phyloP scores from a whole-genome alignment of 2,888 invertebrate species.

The Rhagium mordax region DNA sequence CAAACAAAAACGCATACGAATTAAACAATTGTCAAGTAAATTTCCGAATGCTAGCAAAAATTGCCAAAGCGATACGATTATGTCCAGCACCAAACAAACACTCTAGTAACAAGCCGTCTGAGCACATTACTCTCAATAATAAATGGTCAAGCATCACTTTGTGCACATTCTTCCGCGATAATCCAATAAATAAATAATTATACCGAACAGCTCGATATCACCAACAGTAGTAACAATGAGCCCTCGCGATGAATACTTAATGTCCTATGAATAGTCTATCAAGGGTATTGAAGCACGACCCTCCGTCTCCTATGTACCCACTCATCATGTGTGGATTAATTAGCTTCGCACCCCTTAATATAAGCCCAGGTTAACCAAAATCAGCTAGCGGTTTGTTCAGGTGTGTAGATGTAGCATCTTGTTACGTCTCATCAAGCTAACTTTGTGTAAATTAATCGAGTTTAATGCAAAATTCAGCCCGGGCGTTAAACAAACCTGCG shows the following conservation, averaged over 20 bases:
- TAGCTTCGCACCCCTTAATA: constrained; percentile 17
- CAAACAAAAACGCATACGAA: too few species aligned
- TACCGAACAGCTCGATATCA: constrained; percentile 12
- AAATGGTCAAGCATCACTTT: background rate
- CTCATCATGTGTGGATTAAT: constrained; percentile 25
- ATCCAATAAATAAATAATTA: constrained; percentile 26
- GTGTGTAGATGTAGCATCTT: constrained; percentile 31
- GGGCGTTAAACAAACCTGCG: background rate
- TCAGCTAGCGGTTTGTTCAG: constrained; percentile 34
- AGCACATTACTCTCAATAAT: background rate
- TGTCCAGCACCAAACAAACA: background rate
- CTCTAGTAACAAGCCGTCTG: background rate
- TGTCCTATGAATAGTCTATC: constrained; percentile 42
- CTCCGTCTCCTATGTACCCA: constrained; percentile 8
- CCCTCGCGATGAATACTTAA: constrained; percentile 29
- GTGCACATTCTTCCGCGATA: background rate
- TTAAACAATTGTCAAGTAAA: too few species aligned
- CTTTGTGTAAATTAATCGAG: constrained; percentile 32
- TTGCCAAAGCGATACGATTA: background rate
- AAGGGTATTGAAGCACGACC: constrained; percentile 29
- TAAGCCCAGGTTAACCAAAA: constrained; percentile 16
- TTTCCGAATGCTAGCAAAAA: too few species aligned
- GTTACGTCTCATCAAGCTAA: constrained; percentile 29
- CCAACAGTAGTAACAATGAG: constrained; percentile 4
- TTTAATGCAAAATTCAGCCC: constrained; percentile 16